phyloP scores from a whole-genome alignment of 2,888 invertebrate genomes.

The Catocala fraxini region DNA sequence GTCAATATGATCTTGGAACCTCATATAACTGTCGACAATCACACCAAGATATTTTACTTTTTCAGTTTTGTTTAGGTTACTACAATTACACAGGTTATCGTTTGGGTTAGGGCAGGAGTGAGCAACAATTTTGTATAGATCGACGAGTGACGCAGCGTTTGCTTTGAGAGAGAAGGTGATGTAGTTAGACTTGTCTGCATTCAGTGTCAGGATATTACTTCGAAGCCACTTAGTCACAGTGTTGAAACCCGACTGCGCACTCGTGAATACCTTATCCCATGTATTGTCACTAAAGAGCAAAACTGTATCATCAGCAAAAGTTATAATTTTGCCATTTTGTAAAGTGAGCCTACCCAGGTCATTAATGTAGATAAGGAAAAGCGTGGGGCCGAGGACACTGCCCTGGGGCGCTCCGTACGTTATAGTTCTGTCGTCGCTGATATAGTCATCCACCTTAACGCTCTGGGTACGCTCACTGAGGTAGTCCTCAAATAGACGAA shows the following conservation, averaged over 20 bases:
- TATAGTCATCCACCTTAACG: not conserved
- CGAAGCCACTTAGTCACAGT: not conserved
- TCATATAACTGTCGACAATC: not conserved
- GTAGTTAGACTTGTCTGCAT: not conserved
- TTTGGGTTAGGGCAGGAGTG: not conserved
- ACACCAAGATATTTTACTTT: not conserved
- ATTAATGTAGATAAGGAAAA: not conserved
- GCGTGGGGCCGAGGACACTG: conserved; percentile 8
- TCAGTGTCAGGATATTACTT: not conserved
- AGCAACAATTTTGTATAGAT: not conserved
- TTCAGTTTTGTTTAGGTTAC: not conserved
- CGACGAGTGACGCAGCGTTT: not conserved
- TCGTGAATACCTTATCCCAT: not conserved
- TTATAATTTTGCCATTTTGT: conserved; percentile 1
- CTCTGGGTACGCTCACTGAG: conserved; percentile 6
- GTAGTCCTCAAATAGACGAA: conserved; percentile 4
- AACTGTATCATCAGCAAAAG: conserved; percentile 5
- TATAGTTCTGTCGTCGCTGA: not conserved
- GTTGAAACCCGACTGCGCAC: not conserved
- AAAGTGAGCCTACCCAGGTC: not conserved
- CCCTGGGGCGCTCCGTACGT: too few species aligned
- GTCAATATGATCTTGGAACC: not conserved
- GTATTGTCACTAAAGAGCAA: not conserved
- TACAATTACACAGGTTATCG: not conserved
- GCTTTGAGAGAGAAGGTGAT: not conserved